Evolutionary conservation across 1,140 invertebrate species (phyloP), one percentile per base, ranked within the genome.

Genomic region (Sinella curviseta): DNA sequence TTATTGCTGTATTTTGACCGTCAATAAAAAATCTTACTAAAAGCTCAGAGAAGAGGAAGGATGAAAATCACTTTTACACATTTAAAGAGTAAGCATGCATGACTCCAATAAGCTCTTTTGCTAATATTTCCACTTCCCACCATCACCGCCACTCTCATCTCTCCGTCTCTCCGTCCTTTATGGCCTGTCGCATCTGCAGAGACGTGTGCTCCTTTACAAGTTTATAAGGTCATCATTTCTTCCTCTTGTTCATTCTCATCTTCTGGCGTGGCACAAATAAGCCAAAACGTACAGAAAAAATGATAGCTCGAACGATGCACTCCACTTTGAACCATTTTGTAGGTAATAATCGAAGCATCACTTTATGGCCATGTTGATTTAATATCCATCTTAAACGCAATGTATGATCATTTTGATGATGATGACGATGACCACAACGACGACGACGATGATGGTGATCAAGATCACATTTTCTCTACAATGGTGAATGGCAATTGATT

Each of bases 381-480:
- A 30, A 70, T 70, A 70, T 70, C 65, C 65, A 70, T 70, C 65
- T 70, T n/a, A 20, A 48, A n/a, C n/a, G n/a, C n/a, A n/a, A n/a
- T n/a, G n/a, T n/a, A n/a, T n/a, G n/a, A n/a, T n/a, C n/a, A n/a
- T n/a, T 48, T 48, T 12, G 39, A 65, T 65, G 26, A 65, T 17
- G 24, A 65, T n/a, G 26, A 65, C 24, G 57, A 12, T 65, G 16
- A 65, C 57, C 16, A 26, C 57, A n/a, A 16, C 24, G 24, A 26
- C 24, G 57, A 65, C 14, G 14, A 65, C 14, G 57, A 33, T 33
- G 65, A 3, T 12, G 39, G 39, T 48, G 8, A 48, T 14, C 65
- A 70, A 24, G 31, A 70, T 70, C 65, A n/a, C 30, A 31, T 33
- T n/a, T n/a, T n/a, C n/a, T n/a, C n/a, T n/a, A n/a, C n/a, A n/a